These are phyloP conservation scores for Microcebus griseorufus DNA, from an alignment of 2,113 vertebrate genomes.

Conservation along the genomic window DNA sequence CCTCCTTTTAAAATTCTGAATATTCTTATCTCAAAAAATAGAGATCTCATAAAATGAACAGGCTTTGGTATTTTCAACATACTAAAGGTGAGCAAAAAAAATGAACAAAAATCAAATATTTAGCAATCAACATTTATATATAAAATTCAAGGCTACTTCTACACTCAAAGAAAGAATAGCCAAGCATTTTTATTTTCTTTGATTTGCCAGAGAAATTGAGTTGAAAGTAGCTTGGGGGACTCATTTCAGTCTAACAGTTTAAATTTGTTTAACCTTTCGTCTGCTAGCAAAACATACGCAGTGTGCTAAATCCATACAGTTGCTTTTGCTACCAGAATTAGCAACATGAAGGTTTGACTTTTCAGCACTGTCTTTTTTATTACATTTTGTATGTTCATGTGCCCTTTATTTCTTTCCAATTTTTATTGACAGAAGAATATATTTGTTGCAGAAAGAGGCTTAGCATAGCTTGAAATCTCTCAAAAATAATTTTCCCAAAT, in stretches of 20 bases:
- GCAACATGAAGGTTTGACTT: constrained; percentile 26
- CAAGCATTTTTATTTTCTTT: background rate
- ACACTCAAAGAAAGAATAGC: background rate
- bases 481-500: constrained; percentile 52
- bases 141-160: background rate
- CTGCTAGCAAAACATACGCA: background rate
- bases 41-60: constrained; percentile 17
- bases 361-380: background rate
- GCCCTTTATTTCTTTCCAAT: constrained; percentile 54
- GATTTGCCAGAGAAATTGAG: background rate
- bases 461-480: constrained; percentile 36
- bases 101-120: background rate
- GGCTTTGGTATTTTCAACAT: background rate
- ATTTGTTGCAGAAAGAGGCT: constrained; percentile 35
- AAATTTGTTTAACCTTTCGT: constrained; percentile 48
- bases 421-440: constrained; percentile 49
- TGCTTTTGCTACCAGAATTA: background rate
- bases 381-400: constrained; percentile 66
- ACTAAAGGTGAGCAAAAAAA: background rate
- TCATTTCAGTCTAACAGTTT: background rate
- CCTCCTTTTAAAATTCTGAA: background rate
- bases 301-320: background rate
- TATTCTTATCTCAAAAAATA: background rate
- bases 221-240: background rate
- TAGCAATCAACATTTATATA: background rate